phyloP scores from a whole-genome alignment of 1,140 invertebrate genomes.

The Drosophila varians region DNA sequence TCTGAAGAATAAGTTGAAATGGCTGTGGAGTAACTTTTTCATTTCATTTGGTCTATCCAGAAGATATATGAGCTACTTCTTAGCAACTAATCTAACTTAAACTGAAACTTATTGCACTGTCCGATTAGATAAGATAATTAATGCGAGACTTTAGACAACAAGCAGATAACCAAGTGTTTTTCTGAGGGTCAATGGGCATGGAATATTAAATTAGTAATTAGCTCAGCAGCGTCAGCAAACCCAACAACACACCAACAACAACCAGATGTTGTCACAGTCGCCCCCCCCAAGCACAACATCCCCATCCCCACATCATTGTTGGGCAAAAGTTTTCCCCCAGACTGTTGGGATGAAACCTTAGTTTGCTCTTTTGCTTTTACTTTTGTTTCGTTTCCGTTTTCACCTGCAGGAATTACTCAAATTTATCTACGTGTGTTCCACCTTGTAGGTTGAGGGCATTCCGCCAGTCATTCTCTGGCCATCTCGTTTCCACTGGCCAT shows the following conservation, averaged over 20 bases:
- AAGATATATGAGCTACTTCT: slow-evolving; percentile 22
- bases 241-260: slow-evolving; percentile 10
- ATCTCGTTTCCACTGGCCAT: not conserved
- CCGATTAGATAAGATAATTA: slow-evolving; percentile 51
- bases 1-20: no score
- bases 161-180: slow-evolving; percentile 29
- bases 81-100: slow-evolving; percentile 47
- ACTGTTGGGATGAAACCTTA: slow-evolving; percentile 29
- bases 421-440: slow-evolving; percentile 54
- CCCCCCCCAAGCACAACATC: not conserved
- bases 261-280: slow-evolving; percentile 30
- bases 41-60: no score
- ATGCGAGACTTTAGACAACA: slow-evolving; percentile 46
- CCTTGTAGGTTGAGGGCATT: slow-evolving; percentile 38
- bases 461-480: slow-evolving; percentile 39
- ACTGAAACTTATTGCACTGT: slow-evolving; percentile 43
- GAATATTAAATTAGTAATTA: slow-evolving; percentile 52
- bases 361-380: slow-evolving; percentile 59
- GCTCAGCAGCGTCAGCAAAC: slow-evolving; percentile 19
- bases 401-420: slow-evolving; percentile 58
- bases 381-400: slow-evolving; percentile 53
- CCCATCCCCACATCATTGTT: no score
- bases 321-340: slow-evolving; percentile 24
- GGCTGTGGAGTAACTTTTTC: no score
- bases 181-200: slow-evolving; percentile 36